Evolutionary conservation across 64 coral and sea anemone genomes (phyloP), one percentile per base, ranked within the genome.

Genomic region (Dendronephthya gigantea): DNA sequence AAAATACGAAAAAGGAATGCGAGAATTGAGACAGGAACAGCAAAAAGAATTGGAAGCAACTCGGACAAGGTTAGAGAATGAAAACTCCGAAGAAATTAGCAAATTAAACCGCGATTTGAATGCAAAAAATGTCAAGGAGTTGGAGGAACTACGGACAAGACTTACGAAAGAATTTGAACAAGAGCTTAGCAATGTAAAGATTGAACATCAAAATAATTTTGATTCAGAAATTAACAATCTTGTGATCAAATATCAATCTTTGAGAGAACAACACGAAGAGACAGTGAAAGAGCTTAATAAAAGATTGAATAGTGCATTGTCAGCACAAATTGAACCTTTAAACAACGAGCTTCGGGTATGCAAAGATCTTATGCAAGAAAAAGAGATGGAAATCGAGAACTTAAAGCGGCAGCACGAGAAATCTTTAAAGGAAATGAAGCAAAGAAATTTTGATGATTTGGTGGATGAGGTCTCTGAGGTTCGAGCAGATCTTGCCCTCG

Each of bases 191-290:
- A 92, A 89, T 56, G 75, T 91, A 25, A 90, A 90, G 58, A 87
- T 88, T 82, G 95, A 98, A 87, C 91, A 92, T 70, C 95, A 98
- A 49, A 91, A 90, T 52, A 92, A 93, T 47, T 98, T 91, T 40
- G 95, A 98, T 35, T 79, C 75, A 59, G 93, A 90, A 39, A 92
- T 90, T 0, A 48, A 91, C 0, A 91, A 90, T 34, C 82, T 98
- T 39, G 93, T 91, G 2, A 85, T 83, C 35, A 85, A 98, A 51
- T 86, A 93, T 0, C 89, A 93, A 90, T 66, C 72, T 16, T 89
- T 98, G 92, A 92, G 93, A 81, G 62, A 87, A 41, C 86, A 92
- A 59, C 90, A 89, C 15, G 66, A 88, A 38, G 93, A 84, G 48
- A 89, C 83, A 7, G 27, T 93, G 15, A 88, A 35, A n/a, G 84